Percentiles rank a stretch among this genome's conserved stretches.
Conservation (phyloP, 2,113 vertebrate species). For the Bolborhynchus lineola region DNA sequence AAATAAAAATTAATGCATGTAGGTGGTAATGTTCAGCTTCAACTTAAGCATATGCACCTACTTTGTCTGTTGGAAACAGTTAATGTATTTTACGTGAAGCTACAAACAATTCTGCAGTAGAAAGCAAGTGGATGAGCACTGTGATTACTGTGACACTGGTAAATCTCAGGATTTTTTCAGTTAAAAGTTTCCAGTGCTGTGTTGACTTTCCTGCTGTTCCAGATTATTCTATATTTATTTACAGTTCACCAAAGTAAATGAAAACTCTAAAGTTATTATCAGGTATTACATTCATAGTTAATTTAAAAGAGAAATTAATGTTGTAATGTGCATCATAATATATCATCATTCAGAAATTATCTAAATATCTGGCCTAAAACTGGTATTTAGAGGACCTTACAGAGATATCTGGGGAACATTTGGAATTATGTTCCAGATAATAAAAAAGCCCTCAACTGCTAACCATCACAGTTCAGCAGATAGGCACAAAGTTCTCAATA, state of each 20-base stretch:
- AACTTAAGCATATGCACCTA: accelerated
- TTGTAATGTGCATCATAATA: neutral
- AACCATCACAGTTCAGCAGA: neutral
- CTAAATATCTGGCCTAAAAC: neutral
- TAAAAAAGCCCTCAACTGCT: neutral
- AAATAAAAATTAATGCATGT: accelerated
- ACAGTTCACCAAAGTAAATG: neutral
- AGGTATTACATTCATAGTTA: neutral
- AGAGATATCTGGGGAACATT: neutral
- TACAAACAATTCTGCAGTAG: neutral
- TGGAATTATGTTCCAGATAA: neutral
- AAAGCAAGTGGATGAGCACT: neutral
- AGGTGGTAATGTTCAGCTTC: neutral
- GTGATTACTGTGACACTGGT: neutral
- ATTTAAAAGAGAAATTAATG: neutral
- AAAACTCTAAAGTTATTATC: neutral
- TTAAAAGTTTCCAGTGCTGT: neutral
- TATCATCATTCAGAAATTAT: neutral
- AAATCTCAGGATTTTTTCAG: neutral
- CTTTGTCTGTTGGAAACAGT: no score
- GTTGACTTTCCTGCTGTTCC: neutral
- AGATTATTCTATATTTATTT: neutral
- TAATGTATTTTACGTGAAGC: neutral
- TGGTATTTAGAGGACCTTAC: neutral
- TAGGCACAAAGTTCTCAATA: neutral